These are phyloP conservation scores for Barbus barbus DNA, from an alignment of 2,113 vertebrate genomes.

Conservation along the genomic window DNA sequence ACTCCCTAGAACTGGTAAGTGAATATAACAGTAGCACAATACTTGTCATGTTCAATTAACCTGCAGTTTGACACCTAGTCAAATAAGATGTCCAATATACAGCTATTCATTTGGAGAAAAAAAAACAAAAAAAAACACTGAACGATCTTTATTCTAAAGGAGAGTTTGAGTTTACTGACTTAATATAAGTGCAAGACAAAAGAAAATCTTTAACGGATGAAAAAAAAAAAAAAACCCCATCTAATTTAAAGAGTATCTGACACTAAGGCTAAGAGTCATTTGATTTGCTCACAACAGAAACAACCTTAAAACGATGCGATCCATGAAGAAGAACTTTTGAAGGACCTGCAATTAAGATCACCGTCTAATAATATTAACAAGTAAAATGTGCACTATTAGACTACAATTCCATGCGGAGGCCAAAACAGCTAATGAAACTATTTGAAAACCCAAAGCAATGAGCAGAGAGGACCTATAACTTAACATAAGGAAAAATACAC, in stretches of 20 bases:
- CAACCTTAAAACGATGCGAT: no score
- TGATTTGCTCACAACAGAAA: no score
- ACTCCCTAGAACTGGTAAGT: constrained; percentile 46
- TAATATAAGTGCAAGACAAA: constrained; percentile 20
- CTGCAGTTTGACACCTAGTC: constrained; percentile 62
- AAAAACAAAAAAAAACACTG: constrained; percentile 44
- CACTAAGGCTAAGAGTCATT: no score
- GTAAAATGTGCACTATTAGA: constrained; percentile 30
- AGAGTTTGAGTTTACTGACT: constrained; percentile 68
- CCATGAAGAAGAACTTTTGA: neutral
- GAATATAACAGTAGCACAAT: constrained; percentile 61
- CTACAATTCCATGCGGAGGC: constrained; percentile 62
- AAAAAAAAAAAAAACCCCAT: no score
- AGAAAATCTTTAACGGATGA: constrained; percentile 11
- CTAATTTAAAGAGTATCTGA: no score
- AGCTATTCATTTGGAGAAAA: constrained; percentile 8
- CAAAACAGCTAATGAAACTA: constrained; percentile 54
- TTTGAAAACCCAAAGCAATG: constrained; percentile 48
- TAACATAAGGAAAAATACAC: constrained; percentile 48
- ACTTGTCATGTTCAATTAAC: constrained; percentile 62
- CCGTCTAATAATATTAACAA: constrained; percentile 12
- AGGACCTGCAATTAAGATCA: constrained; percentile 21
- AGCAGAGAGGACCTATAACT: constrained; percentile 60
- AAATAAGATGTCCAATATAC: constrained; percentile 2
- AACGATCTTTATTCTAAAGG: constrained; percentile 61